Evolutionary conservation across 2,888 invertebrate species (phyloP).

Genomic region (Drosophila histrio): DNA sequence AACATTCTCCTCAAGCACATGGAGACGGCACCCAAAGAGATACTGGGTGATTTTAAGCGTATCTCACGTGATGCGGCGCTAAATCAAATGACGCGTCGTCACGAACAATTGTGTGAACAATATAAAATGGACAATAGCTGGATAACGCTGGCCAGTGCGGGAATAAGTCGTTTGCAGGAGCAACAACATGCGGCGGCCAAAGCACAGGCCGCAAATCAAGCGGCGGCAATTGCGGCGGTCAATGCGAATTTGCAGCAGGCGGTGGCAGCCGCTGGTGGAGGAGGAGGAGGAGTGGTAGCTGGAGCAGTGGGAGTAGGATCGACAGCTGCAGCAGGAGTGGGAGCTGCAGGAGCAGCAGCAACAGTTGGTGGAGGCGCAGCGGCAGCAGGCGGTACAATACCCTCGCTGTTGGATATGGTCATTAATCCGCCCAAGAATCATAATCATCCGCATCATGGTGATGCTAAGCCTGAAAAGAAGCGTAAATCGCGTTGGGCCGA

Average conservation of each 20-base stretch:
- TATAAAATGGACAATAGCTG: conserved; percentile 82
- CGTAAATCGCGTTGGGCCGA: conserved; percentile 84
- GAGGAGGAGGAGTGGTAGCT: not conserved
- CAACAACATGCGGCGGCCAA: conserved; percentile 45
- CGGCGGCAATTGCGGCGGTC: conserved; percentile 32
- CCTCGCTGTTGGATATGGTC: conserved; percentile 83
- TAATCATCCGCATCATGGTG: conserved; percentile 7
- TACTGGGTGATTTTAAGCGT: conserved; percentile 94
- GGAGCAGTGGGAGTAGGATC: not conserved
- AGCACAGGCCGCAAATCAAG: conserved; percentile 29
- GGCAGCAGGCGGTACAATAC: conserved; percentile 53
- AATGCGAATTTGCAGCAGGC: conserved; percentile 23
- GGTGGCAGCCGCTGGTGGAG: not conserved
- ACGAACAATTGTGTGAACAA: conserved; percentile 85
- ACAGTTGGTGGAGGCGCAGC: not conserved
- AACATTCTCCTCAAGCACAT: conserved; percentile 89
- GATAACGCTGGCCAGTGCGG: conserved; percentile 51
- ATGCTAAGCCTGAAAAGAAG: conserved; percentile 72
- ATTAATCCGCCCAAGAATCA: conserved; percentile 79
- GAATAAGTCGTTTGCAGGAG: conserved; percentile 47
- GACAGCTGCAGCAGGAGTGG: not conserved
- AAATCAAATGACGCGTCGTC: conserved; percentile 85
- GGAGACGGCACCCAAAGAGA: conserved; percentile 95
- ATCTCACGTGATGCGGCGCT: conserved; percentile 91
- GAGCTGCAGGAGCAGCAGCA: not conserved